A percentile compares a stretch with the other conserved stretches of the same genome.
Evolutionary conservation across 2,888 invertebrate genomes (phyloP).

Genomic region (Tipula lateralis): DNA sequence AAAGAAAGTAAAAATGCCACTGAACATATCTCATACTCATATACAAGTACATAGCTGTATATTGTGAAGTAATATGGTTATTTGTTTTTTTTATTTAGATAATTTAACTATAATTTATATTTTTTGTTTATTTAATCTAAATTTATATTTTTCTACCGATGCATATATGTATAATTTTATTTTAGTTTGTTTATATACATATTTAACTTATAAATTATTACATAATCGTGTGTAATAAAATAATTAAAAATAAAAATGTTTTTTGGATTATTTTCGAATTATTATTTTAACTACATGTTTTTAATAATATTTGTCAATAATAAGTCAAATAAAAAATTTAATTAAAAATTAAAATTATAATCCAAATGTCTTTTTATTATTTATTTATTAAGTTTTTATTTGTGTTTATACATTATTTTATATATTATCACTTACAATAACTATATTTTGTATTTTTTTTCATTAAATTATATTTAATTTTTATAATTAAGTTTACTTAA

Average conservation of each 20-base stretch:
- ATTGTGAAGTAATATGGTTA: conserved; percentile 25
- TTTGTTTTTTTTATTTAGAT: neutral
- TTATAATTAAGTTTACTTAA: neutral
- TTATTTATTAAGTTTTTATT: conserved; percentile 12
- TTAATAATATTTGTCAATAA: neutral
- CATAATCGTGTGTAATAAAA: neutral
- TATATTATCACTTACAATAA: conserved; percentile 28
- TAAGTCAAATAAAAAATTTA: neutral
- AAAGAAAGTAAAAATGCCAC: neutral
- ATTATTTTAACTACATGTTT: conserved; percentile 26
- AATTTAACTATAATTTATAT: conserved; percentile 27
- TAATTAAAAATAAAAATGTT: neutral
- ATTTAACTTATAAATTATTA: conserved; percentile 26
- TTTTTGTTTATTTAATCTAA: conserved; percentile 3
- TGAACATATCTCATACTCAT: neutral
- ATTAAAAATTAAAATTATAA: conserved; percentile 21
- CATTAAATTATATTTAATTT: conserved; percentile 12
- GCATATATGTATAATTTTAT: conserved; percentile 26
- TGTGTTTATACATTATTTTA: conserved; percentile 20
- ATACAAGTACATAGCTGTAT: neutral
- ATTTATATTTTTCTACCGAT: conserved; percentile 25
- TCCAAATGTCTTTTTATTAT: conserved; percentile 24
- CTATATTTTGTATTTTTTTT: conserved; percentile 21
- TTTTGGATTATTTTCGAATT: conserved; percentile 26
- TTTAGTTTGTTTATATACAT: conserved; percentile 28